phyloP scores from a whole-genome alignment of 2,888 invertebrate genomes.

The Drosophila formosana region DNA sequence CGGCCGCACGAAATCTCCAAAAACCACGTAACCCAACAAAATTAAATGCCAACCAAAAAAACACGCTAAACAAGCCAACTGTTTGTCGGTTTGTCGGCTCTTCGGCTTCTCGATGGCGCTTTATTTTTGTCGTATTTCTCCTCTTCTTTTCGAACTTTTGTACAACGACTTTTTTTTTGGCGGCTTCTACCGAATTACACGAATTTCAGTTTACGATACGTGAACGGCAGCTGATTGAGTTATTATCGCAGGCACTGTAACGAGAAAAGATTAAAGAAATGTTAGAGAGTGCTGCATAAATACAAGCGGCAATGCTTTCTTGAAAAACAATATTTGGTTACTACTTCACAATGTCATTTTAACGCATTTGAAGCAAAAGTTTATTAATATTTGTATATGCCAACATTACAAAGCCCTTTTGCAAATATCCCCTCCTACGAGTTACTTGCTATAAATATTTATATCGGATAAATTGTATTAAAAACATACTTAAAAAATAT shows the following conservation, averaged over 20 bases:
- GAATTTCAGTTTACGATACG: constrained; percentile 29
- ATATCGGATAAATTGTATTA: too few species aligned
- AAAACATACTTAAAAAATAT: too few species aligned
- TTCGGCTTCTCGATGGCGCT: constrained; percentile 41
- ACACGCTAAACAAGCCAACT: constrained; percentile 61
- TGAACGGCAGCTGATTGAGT: constrained; percentile 42
- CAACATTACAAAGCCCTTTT: too few species aligned
- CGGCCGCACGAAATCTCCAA: constrained; percentile 51
- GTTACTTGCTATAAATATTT: too few species aligned
- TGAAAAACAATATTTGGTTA: not conserved
- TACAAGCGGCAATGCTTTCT: not conserved
- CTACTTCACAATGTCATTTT: too few species aligned
- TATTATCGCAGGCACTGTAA: constrained; percentile 48
- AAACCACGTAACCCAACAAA: constrained; percentile 71
- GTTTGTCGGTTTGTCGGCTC: constrained; percentile 52
- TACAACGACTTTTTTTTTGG: constrained; percentile 34
- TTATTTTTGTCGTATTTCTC: constrained; percentile 15
- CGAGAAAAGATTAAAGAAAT: constrained; percentile 18
- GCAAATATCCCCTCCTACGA: too few species aligned
- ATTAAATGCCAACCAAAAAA: constrained; percentile 63
- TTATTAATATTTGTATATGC: too few species aligned
- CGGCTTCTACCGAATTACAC: constrained; percentile 47
- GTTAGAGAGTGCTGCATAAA: not conserved
- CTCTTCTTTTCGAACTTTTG: constrained; percentile 21
- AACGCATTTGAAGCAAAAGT: too few species aligned